Base-by-base conservation (phyloP, 2,797 vertebrate genomes). In the Amblyraja radiata region DNA sequence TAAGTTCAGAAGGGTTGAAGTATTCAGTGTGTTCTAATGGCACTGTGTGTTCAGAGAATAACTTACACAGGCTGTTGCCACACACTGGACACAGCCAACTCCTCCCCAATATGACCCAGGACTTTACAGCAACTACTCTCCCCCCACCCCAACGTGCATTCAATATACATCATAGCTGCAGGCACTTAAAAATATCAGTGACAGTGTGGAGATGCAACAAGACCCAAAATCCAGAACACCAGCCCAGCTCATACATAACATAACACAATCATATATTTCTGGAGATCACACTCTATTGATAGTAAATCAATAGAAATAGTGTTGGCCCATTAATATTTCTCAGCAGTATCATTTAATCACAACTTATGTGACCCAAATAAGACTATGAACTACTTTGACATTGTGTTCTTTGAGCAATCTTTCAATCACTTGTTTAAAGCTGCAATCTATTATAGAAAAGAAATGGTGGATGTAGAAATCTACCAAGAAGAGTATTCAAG, bases 361-460 rank as follows among this genome's bases (percentile, higher is more conserved):
- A 88, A 88, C 84, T 88, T 63, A 68, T 36, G 58, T 63, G n/a
- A 88, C n/a, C n/a, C 84, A 65, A 88, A 88, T n/a, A 65, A 68
- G 84, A 63, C 61, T 32, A 68, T 88, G n/a, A 88, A 88, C 65
- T 68, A 36, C 32, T 79, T 18, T 2, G 32, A 79, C 18, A 79
- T 39, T 16, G 78, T 36, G n/a, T 79, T 65, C 77, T 78, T 78
- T 32, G n/a, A 78, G 18, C 61, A 65, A 68, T 88, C 84, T 68
- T 88, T 65, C 63, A 21, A 63, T 32, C 84, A 88, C n/a, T 88
- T 36, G n/a, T 88, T 88, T 88, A 88, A 88, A 88, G 84, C 84
- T 88, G 84, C 84, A 88, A 88, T 88, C 63, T 68, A 88, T 88
- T 68, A 88, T 9, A 68, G 65, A 16, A 21, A 88, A 68, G 13